Conservation (phyloP, 2,113 vertebrate species). For the Noturus placidus region DNA sequence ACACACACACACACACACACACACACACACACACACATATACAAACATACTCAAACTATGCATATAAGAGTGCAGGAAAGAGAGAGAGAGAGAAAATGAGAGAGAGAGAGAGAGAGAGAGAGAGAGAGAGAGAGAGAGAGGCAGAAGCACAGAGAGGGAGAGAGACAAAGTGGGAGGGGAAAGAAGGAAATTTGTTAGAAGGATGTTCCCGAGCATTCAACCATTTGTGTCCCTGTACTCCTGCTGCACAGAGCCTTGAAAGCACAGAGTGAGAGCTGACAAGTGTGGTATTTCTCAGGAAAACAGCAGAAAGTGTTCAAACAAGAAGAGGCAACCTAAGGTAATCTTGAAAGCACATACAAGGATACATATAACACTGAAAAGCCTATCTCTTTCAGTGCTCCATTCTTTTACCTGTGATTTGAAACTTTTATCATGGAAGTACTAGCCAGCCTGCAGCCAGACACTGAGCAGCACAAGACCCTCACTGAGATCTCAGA, state of each 20-base stretch:
- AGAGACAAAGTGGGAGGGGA: conserved; percentile 57
- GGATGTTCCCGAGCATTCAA: conserved; percentile 66
- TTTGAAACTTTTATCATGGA: conserved; percentile 57
- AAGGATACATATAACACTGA: conserved; percentile 48
- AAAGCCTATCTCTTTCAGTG: neutral
- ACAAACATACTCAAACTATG: neutral
- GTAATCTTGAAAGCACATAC: conserved; percentile 29
- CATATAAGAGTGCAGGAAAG: conserved; percentile 34
- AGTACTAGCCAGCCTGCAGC: conserved; percentile 62
- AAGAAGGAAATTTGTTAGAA: conserved; percentile 66
- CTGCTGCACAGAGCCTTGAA: conserved; percentile 58
- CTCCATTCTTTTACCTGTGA: neutral
- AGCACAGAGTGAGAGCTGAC: conserved; percentile 24
- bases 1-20: neutral
- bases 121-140: conserved; percentile 54
- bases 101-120: conserved; percentile 43
- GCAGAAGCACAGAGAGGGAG: conserved; percentile 48
- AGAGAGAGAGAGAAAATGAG: conserved; percentile 17
- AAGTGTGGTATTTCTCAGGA: conserved; percentile 52
- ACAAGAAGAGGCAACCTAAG: conserved; percentile 37
- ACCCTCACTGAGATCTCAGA: conserved; percentile 74
- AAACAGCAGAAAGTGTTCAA: conserved; percentile 18
- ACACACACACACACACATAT: neutral
- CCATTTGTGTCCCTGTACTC: conserved; percentile 67
- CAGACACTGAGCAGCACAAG: conserved; percentile 56